Base-by-base conservation (phyloP, 2,888 invertebrate genomes). In the Acrobasis repandana region DNA sequence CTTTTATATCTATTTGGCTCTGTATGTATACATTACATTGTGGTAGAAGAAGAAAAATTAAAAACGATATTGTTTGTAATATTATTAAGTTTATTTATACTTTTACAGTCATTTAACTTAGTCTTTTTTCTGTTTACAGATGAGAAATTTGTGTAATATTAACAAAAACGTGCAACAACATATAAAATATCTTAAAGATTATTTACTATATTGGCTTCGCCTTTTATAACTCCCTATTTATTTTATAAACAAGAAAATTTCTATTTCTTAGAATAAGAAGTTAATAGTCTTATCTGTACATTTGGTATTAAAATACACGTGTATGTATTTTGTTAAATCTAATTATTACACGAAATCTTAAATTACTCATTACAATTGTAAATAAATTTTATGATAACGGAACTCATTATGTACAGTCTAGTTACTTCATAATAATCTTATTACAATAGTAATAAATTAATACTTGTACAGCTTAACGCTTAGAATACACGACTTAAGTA, bases 121-220 rank as follows among this genome's bases (percentile, higher is more conserved):
- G 74, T 83, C 76, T 79, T 79, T 74, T 72, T 74, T 76, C 74
- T 78, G 76, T 80, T 80, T 82, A 82, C 81, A 82, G 79, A 80
- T 77, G 69, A 82, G 74, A 77, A 70, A 72, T 73, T 72, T 78
- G 80, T 77, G 81, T 70, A 73, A 73, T 67, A 77, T 76, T 81
- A 84, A 80, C 76, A 76, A 84, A 51, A 83, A 74, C 69, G 84
- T 85, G 83, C 83, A 83, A 82, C 77, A 83, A 85, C 81, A 77
- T 82, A 80, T 80, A 76, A 80, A 66, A 77, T 76, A 75, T 75
- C 69, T 77, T 74, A 73, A 58, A 65, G 64, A 70, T 71, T 69
- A 72, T 56, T 61, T 65, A 65, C 59, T 60, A 66, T 68, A 69
- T 71, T 72, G 83, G 85, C 83, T 83, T 84, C 69, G 84, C 85